Percentiles rank a stretch among this genome's conserved stretches.
phyloP scores from a whole-genome alignment of 1,140 invertebrate genomes.

The Brachionus koreanus region DNA sequence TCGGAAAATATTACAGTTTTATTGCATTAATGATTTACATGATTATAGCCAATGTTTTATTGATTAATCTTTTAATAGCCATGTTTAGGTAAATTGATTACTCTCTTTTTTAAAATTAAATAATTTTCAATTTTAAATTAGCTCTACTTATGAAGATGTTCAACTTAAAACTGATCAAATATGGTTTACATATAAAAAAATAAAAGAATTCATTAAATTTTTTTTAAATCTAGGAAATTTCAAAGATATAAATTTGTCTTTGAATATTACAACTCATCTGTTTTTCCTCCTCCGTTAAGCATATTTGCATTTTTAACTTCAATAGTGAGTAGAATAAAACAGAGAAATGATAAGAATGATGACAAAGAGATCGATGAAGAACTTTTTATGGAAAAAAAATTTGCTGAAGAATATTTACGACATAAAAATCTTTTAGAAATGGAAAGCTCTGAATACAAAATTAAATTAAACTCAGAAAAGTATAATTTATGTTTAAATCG shows the following conservation, averaged over 20 bases:
- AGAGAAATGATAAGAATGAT: background rate
- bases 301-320: slow-evolving; percentile 57
- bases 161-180: slow-evolving; percentile 41
- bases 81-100: slow-evolving; percentile 53
- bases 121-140: background rate
- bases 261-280: slow-evolving; percentile 30
- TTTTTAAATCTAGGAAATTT: slow-evolving; percentile 27
- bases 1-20: background rate
- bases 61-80: slow-evolving; percentile 56
- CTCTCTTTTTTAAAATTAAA: background rate
- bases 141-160: slow-evolving; percentile 40
- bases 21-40: slow-evolving; percentile 48
- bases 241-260: slow-evolving; percentile 31
- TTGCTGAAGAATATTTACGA: slow-evolving; percentile 36
- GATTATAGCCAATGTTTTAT: slow-evolving; percentile 53
- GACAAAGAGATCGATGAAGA: slow-evolving; percentile 10
- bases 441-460: background rate
- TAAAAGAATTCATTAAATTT: background rate
- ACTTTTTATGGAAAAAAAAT: slow-evolving; percentile 35
- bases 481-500: background rate
- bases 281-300: slow-evolving; percentile 43
- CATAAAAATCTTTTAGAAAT: background rate
- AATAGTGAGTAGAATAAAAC: slow-evolving; percentile 68
- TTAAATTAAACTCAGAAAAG: slow-evolving; percentile 37
- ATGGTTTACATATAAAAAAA: background rate